These are phyloP conservation scores for Muscina levida DNA, from an alignment of 2,888 invertebrate species.

Conservation along the genomic window DNA sequence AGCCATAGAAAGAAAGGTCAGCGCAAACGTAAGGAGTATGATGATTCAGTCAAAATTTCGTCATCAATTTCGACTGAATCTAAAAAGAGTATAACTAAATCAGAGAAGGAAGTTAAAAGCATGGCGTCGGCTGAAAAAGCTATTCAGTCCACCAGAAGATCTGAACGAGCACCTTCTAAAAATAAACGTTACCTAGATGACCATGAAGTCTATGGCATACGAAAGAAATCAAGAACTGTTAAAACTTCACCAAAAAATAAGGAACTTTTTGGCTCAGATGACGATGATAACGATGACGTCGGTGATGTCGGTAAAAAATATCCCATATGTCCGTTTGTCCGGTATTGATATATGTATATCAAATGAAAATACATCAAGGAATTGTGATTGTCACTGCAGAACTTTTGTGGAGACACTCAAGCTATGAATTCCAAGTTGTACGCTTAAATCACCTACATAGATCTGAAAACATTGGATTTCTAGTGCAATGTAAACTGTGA, in stretches of 20 bases:
- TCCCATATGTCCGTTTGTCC: no score
- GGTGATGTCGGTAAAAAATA: no score
- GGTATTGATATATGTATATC: no score
- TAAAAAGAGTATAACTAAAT: background rate
- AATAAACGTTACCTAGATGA: conserved; percentile 49
- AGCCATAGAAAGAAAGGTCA: conserved; percentile 28
- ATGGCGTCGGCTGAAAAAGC: no score
- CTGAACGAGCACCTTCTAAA: conserved; percentile 59
- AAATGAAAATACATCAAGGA: no score
- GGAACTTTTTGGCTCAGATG: conserved; percentile 58
- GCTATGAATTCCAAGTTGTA: no score
- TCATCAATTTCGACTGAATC: background rate
- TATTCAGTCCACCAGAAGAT: conserved; percentile 44
- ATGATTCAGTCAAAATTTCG: background rate
- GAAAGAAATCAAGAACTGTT: conserved; percentile 26
- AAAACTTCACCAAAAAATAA: conserved; percentile 32
- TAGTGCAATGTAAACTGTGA: no score
- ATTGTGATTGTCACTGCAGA: no score
- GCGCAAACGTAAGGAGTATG: background rate
- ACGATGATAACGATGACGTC: conserved; percentile 50
- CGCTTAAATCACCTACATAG: no score
- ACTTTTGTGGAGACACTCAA: no score
- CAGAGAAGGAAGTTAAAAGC: no score
- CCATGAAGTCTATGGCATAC: background rate
- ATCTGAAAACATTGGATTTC: no score